Percentiles rank a stretch among this genome's conserved stretches.
These are phyloP conservation scores for Cyprinodon variegatus DNA, from an alignment of 2,113 vertebrate species.

Conservation along the genomic window DNA sequence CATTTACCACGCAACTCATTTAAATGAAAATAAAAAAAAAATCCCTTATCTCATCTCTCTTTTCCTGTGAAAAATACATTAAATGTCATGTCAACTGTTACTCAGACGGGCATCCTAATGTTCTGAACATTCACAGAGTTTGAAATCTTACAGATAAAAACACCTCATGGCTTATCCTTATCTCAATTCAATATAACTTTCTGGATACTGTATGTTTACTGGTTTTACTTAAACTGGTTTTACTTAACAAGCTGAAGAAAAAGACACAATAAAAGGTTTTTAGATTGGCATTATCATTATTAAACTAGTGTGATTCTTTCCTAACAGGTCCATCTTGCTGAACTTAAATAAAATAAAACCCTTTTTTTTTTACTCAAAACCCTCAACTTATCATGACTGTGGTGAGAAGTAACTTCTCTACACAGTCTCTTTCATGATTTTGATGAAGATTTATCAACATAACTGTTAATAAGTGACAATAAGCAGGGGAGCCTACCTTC, in stretches of 20 bases:
- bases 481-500: slow-evolving; percentile 11
- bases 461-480: not conserved
- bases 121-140: not conserved
- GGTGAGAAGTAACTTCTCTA: not conserved
- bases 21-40: not conserved
- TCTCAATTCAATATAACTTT: not conserved
- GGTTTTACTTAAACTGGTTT: not conserved
- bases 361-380: not conserved
- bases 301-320: not conserved
- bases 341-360: not conserved
- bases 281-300: not conserved
- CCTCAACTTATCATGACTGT: not conserved
- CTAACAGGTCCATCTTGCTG: not conserved
- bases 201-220: not conserved
- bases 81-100: too few relatives aligned
- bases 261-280: not conserved
- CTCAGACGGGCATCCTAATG: too few relatives aligned
- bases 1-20: not conserved
- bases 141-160: not conserved
- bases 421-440: slow-evolving; percentile 11
- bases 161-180: not conserved
- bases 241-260: not conserved
- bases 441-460: not conserved
- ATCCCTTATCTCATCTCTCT: not conserved
- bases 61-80: not conserved